Evolutionary conservation across 2,888 invertebrate species (phyloP).

Genomic region (Euzetes globulus): DNA sequence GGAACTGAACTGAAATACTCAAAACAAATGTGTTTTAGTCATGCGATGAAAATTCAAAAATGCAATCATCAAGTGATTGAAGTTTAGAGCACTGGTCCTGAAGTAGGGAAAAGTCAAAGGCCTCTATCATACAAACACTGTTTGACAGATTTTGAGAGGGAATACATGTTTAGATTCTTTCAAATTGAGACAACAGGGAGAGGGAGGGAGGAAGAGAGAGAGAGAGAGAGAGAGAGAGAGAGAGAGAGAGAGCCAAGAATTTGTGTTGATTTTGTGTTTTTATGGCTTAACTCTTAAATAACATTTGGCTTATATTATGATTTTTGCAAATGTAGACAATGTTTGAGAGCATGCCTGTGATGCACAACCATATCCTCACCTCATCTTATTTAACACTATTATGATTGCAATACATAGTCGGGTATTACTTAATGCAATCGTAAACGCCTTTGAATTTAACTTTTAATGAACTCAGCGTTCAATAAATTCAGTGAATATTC

Average conservation of each 20-base stretch:
- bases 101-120: background rate
- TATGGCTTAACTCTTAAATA: too few species aligned
- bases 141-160: background rate
- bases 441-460: background rate
- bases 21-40: background rate
- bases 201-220: background rate
- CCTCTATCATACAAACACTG: background rate
- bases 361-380: background rate
- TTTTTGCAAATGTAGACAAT: too few species aligned
- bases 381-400: background rate
- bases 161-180: background rate
- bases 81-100: background rate
- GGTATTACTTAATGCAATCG: background rate
- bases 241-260: too few species aligned
- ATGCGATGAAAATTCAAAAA: slow-evolving; percentile 15
- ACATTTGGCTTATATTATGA: too few species aligned
- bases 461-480: slow-evolving; percentile 2
- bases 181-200: background rate
- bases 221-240: background rate
- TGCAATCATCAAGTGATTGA: slow-evolving; percentile 13
- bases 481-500: background rate
- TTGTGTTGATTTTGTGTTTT: too few species aligned
- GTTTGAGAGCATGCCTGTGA: slow-evolving; percentile 10
- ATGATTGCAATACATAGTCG: background rate
- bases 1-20: background rate